Percentiles rank a stretch among this genome's conserved stretches.
These are phyloP conservation scores for Desmodus rotundus DNA, from an alignment of 2,113 vertebrate genomes.

Conservation along the genomic window DNA sequence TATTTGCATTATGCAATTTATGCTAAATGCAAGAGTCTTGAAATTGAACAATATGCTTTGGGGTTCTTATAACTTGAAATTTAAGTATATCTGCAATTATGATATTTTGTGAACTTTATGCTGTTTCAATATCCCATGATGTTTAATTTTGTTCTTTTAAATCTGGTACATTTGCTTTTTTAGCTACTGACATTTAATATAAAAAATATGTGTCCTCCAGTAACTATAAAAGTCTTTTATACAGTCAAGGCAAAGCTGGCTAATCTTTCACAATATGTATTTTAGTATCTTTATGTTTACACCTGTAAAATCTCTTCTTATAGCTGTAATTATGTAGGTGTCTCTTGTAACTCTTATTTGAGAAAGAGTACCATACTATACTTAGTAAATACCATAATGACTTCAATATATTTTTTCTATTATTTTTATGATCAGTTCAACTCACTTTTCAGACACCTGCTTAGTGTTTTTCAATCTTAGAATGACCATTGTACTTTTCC, in stretches of 20 bases:
- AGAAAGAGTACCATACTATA: slow-evolving; percentile 54
- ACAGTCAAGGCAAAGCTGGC: slow-evolving; percentile 67
- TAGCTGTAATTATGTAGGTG: slow-evolving; percentile 62
- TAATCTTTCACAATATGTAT: slow-evolving; percentile 57
- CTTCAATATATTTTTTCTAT: slow-evolving; percentile 36
- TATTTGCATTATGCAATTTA: background rate
- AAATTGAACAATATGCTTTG: slow-evolving; percentile 30
- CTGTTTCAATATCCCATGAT: slow-evolving; percentile 57
- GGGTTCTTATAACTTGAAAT: slow-evolving; percentile 57
- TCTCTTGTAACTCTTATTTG: slow-evolving; percentile 51
- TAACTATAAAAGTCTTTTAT: slow-evolving; percentile 68
- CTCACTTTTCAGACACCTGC: slow-evolving; percentile 65
- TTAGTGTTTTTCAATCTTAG: slow-evolving; percentile 66
- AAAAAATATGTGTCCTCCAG: slow-evolving; percentile 60
- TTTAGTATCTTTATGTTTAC: slow-evolving; percentile 69
- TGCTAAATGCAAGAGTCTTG: background rate
- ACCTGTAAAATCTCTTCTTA: slow-evolving; percentile 59
- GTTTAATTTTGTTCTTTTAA: slow-evolving; percentile 77
- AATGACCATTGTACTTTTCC: slow-evolving; percentile 68
- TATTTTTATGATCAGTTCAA: slow-evolving; percentile 59
- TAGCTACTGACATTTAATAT: slow-evolving; percentile 76
- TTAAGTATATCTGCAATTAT: slow-evolving; percentile 71
- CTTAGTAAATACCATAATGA: slow-evolving; percentile 53
- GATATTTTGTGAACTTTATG: slow-evolving; percentile 56
- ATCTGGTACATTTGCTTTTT: slow-evolving; percentile 74